Evolutionary conservation across 1,140 invertebrate genomes (phyloP).

Genomic region (Ceratosolen fusciceps): DNA sequence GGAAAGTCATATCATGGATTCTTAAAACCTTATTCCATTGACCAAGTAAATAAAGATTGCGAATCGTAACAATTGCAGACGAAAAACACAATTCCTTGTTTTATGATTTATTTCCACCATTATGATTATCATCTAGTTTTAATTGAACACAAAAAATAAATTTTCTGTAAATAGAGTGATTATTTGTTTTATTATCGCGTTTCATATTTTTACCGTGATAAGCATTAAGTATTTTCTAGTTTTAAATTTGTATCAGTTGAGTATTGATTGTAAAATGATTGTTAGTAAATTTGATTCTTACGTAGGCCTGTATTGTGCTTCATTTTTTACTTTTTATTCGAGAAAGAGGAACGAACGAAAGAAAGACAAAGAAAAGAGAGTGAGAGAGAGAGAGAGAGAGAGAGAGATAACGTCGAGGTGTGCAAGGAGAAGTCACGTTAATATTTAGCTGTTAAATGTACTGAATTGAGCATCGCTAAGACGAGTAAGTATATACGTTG

Average conservation of each 20-base stretch:
- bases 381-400: background rate
- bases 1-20: conserved; percentile 60
- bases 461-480: conserved; percentile 40
- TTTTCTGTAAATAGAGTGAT: conserved; percentile 67
- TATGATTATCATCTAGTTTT: conserved; percentile 64
- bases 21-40: conserved; percentile 60
- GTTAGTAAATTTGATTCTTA: conserved; percentile 33
- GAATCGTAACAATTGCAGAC: conserved; percentile 45
- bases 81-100: conserved; percentile 55
- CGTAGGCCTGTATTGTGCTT: conserved; percentile 39
- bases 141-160: conserved; percentile 66
- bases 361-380: background rate
- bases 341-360: background rate
- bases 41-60: conserved; percentile 50
- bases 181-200: conserved; percentile 62
- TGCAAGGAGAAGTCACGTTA: conserved; percentile 34
- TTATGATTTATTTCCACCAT: conserved; percentile 59
- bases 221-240: conserved; percentile 28
- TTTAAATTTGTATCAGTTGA: conserved; percentile 22
- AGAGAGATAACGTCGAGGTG: conserved; percentile 30
- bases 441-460: conserved; percentile 15
- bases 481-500: conserved; percentile 52
- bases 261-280: conserved; percentile 32
- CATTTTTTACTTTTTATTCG: conserved; percentile 27
- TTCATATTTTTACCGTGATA: conserved; percentile 35